Base-by-base conservation (phyloP, 1,140 invertebrate species). In the Drosophila ficusphila region DNA sequence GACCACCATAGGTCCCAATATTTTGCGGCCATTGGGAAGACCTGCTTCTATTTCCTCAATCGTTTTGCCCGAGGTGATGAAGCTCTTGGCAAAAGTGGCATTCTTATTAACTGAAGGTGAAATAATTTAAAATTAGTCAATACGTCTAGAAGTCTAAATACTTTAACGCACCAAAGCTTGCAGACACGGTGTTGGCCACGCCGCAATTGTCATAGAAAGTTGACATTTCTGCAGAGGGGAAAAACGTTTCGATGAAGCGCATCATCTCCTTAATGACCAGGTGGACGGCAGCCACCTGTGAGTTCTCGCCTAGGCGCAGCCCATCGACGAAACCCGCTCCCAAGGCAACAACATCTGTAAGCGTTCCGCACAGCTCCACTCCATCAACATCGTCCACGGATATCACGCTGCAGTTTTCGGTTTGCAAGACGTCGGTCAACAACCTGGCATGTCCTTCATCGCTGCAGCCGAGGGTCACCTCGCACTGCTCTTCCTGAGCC, bases 131-230 rank as follows among this genome's bases (percentile, higher is more conserved):
- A 11, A 9, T 2, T 23, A 33, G 19, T 6, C 0, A 7, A 6
- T n/a, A 3, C 23, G 4, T 25, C 1, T 18, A 6, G 0, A 14
- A 3, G n/a, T 0, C 9, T n/a, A 0, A 0, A 34, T 8, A 8
- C 12, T 27, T 16, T 0, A 19, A 70, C 73, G 6, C 48, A 92
- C 97, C 98, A 90, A 99, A 99, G 89, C 98, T 99, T 0, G 98
- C 99, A 0, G 98, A 99, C 53, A 99, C 97, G n/a, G 99, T 94
- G 94, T 99, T 98, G 42, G 98, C 99, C 5, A 99, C 95, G n/a
- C 98, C 98, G 91, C 99, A 99, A 76, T 97, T 98, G 92, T 99
- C 98, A 86, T 99, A 97, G 92, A 99, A 99, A 3, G 98, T 99
- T 0, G 95, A 93, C 7, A 98, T 91, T 91, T 97, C 95, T 36